Conservation (phyloP, 23 tunicate genomes). For the Phallusia fumigata region DNA sequence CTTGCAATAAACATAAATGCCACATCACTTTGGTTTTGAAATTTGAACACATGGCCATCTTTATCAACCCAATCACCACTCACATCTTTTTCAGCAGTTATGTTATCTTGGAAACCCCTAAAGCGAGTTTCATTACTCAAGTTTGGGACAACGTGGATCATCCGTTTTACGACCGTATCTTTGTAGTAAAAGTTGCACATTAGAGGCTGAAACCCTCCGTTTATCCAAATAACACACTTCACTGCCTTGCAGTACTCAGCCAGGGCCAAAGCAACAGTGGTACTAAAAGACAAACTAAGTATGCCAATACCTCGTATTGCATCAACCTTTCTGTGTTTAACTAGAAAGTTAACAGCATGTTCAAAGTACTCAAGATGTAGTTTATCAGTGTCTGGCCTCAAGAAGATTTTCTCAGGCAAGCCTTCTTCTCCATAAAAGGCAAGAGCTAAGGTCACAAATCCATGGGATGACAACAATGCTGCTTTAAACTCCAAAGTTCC, state of each 20-base stretch:
- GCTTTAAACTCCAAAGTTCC: constrained; percentile 59
- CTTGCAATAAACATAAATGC: constrained; percentile 20
- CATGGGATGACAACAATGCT: constrained; percentile 59
- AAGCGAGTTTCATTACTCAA: too few relatives aligned
- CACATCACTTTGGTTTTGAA: constrained; percentile 12
- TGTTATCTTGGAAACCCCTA: too few relatives aligned
- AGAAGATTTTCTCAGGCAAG: neutral
- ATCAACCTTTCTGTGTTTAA: neutral
- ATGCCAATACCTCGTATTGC: neutral
- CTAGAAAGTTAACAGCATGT: constrained; percentile 24
- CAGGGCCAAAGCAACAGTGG: constrained; percentile 28
- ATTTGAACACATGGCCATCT: neutral
- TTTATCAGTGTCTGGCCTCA: neutral
- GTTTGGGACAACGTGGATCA: neutral
- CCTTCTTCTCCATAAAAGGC: constrained; percentile 45
- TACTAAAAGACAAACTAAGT: constrained; percentile 27
- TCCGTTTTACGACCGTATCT: neutral
- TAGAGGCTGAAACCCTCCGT: constrained; percentile 20
- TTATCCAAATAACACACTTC: constrained; percentile 37
- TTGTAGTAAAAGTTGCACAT: constrained; percentile 2
- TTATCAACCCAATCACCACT: neutral
- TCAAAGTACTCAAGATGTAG: constrained; percentile 63
- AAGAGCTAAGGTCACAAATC: constrained; percentile 57
- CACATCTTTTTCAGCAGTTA: neutral
- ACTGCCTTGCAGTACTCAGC: constrained; percentile 8